Base-by-base conservation (phyloP, 2,113 vertebrate genomes). In the Balaeniceps rex region DNA sequence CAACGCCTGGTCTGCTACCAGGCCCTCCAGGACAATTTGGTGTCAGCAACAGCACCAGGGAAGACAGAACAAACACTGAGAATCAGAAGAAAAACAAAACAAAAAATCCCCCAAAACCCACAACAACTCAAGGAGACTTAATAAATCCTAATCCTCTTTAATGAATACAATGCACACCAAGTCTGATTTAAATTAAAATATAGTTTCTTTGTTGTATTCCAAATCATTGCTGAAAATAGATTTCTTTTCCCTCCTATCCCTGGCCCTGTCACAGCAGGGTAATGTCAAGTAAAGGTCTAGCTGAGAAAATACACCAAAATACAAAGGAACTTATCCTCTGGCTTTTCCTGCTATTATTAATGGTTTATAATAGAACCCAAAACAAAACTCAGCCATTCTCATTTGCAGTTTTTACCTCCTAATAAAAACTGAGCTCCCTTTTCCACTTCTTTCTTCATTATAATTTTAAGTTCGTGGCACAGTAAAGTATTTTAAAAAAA, bases 301-400 rank as follows among this genome's bases (percentile, higher is more conserved):
- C 58, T 94, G 91, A 96, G 88, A 97, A 96, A 96, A 95, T 60
- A 92, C 77, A 94, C 64, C 64, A 64, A 93, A 96, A 97, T 86
- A 96, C 93, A 97, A 97, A 97, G 71, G 92, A 97, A 95, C 90
- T 95, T 96, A 91, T 94, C 91, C 91, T 95, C 71, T 95, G 84
- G 79, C 75, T 97, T 95, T 97, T 97, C 89, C 97, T 95, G 81
- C 72, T 91, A 95, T 97, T 97, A 94, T 96, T 94, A 97, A 88
- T 34, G 51, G 94, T 88, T 92, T 96, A 89, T 91, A 97, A 94
- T 81, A 88, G 84, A 96, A 83, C n/a, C 54, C 81, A 77, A 97
- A 95, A 88, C 89, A 96, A 94, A 90, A 83, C 57, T 90, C 63
- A 84, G 46, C 21, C 54, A 44, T 86, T 94, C 61, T 90, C 75